These are phyloP conservation scores for Penaeus monodon DNA, from an alignment of 2,888 invertebrate genomes.

Conservation along the genomic window DNA sequence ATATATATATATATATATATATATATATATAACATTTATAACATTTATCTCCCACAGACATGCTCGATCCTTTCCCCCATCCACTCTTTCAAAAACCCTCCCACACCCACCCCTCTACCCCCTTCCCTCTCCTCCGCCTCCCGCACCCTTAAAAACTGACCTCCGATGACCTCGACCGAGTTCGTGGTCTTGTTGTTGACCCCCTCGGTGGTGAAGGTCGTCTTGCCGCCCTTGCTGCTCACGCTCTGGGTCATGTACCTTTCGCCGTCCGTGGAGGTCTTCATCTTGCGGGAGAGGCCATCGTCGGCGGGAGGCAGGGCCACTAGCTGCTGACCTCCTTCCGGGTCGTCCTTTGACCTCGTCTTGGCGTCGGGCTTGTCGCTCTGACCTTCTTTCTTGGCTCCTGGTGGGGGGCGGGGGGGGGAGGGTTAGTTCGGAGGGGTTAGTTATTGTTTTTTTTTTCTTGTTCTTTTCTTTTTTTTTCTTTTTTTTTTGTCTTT, in stretches of 20 bases:
- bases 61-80: too few relatives aligned
- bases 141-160: constrained; percentile 22
- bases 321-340: background rate
- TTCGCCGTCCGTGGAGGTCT: constrained; percentile 56
- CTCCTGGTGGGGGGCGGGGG: background rate
- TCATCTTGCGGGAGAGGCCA: constrained; percentile 48
- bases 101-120: too few relatives aligned
- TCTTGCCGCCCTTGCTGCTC: constrained; percentile 32
- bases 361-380: background rate
- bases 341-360: background rate
- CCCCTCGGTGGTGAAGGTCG: constrained; percentile 58
- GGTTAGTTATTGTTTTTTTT: background rate
- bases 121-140: too few relatives aligned
- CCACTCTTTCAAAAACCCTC: too few relatives aligned
- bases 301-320: background rate
- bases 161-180: constrained; percentile 60
- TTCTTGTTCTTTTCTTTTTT: too few relatives aligned
- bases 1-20: background rate
- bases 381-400: background rate
- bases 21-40: constrained; percentile 1
- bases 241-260: constrained; percentile 56
- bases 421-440: background rate
- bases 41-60: too few relatives aligned
- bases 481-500: too few relatives aligned
- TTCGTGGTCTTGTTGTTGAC: constrained; percentile 61